phyloP scores from a whole-genome alignment of 2,888 invertebrate genomes.

The Liodrosophila aerea region DNA sequence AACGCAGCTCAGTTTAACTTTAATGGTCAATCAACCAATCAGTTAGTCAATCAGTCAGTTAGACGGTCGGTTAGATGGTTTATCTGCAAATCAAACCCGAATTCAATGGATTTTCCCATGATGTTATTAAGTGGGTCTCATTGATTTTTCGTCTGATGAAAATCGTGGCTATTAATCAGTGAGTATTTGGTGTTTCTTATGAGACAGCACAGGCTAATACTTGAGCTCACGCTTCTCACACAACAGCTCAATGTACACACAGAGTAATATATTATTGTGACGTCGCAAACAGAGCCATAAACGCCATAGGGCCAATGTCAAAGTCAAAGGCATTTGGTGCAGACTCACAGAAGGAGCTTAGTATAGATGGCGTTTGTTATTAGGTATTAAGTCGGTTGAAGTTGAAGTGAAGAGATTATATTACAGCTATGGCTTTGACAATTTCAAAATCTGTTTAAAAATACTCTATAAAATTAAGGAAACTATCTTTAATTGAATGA shows the following conservation, averaged over 20 bases:
- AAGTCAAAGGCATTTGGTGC: conserved; percentile 49
- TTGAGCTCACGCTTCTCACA: conserved; percentile 5
- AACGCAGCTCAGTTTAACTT: conserved; percentile 20
- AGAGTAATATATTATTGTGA: conserved; percentile 19
- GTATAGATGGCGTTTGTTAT: too few species aligned
- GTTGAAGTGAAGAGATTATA: too few species aligned
- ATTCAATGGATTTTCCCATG: conserved; percentile 39
- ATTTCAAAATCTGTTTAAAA: background rate
- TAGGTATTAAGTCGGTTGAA: too few species aligned
- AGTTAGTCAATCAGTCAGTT: conserved; percentile 30
- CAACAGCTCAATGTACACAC: background rate
- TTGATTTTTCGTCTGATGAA: conserved; percentile 57
- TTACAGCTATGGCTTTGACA: too few species aligned
- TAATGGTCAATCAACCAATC: conserved; percentile 30
- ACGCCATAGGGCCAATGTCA: conserved; percentile 47
- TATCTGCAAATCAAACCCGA: conserved; percentile 27
- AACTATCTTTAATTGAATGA: too few species aligned
- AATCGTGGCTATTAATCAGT: too few species aligned
- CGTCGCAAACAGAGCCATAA: conserved; percentile 22
- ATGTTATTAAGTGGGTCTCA: conserved; percentile 25
- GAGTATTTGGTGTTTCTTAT: too few species aligned
- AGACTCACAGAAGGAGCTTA: too few species aligned
- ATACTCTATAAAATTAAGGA: too few species aligned
- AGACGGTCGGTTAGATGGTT: conserved; percentile 11
- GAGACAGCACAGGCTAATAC: background rate